Conservation (phyloP, 1,140 invertebrate species). For the Drosophila ercepeae region DNA sequence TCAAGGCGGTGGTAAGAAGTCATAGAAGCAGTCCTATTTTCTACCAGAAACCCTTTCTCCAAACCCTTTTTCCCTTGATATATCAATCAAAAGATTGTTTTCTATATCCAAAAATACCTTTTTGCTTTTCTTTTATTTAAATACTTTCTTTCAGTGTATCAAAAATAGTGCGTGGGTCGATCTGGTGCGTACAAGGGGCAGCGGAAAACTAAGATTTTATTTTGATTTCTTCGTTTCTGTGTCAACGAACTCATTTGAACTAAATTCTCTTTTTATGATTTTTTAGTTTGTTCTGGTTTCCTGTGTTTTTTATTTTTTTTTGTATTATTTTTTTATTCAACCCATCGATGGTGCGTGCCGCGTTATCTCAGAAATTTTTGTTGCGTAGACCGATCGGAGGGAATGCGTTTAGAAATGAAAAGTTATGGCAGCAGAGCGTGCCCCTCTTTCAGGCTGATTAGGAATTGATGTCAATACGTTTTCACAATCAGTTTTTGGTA, state of each 20-base stretch:
- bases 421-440: constrained; percentile 48
- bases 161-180: constrained; percentile 26
- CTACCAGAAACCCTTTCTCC: too few relatives aligned
- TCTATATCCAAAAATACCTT: too few relatives aligned
- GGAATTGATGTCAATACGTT: constrained; percentile 11
- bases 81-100: too few relatives aligned
- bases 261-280: constrained; percentile 72
- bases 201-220: constrained; percentile 48
- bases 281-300: constrained; percentile 40
- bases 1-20: too few relatives aligned
- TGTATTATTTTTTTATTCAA: not conserved
- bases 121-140: not conserved
- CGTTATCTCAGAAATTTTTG: constrained; percentile 57
- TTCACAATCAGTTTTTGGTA: constrained; percentile 12
- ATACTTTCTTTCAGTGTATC: not conserved
- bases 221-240: constrained; percentile 77
- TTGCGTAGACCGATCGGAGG: constrained; percentile 59
- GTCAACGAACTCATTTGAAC: constrained; percentile 76
- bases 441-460: constrained; percentile 18
- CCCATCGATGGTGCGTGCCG: constrained; percentile 34
- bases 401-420: constrained; percentile 73
- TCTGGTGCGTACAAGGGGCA: not conserved
- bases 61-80: too few relatives aligned
- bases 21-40: too few relatives aligned
- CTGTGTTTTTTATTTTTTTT: constrained; percentile 18